Percentiles rank a stretch among this genome's conserved stretches.
phyloP scores from a whole-genome alignment of 1,140 invertebrate species.

The Drosophila busckii region DNA sequence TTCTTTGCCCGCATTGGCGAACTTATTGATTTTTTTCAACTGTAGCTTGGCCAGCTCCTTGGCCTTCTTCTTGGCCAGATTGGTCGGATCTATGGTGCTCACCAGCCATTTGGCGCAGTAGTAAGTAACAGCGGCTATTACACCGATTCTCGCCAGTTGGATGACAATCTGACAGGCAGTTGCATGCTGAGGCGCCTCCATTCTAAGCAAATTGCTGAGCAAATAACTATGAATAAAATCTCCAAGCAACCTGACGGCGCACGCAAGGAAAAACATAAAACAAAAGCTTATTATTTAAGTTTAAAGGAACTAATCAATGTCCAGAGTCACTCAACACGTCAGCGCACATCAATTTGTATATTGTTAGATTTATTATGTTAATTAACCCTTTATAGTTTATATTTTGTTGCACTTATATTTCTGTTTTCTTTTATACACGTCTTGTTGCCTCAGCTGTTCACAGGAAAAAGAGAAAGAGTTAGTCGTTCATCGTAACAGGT shows the following conservation, averaged over 20 bases:
- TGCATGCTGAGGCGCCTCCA: slow-evolving; percentile 34
- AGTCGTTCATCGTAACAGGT: too few relatives aligned
- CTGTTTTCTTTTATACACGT: too few relatives aligned
- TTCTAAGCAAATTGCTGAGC: slow-evolving; percentile 15
- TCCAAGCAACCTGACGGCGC: neutral
- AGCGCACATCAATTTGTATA: too few relatives aligned
- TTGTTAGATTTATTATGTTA: too few relatives aligned
- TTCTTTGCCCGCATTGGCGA: slow-evolving; percentile 40
- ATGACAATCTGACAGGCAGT: slow-evolving; percentile 83
- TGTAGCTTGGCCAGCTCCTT: slow-evolving; percentile 84
- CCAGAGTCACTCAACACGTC: too few relatives aligned
- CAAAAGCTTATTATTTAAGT: too few relatives aligned
- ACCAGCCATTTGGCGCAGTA: slow-evolving; percentile 92
- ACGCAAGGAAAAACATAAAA: too few relatives aligned
- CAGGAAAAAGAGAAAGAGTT: too few relatives aligned
- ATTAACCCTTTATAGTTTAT: too few relatives aligned
- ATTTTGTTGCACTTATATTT: too few relatives aligned
- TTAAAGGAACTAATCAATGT: too few relatives aligned
- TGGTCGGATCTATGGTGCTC: slow-evolving; percentile 87
- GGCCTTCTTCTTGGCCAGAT: slow-evolving; percentile 87
- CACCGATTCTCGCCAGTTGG: slow-evolving; percentile 85
- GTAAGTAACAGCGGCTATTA: slow-evolving; percentile 91
- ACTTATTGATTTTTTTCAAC: slow-evolving; percentile 80
- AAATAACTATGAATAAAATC: slow-evolving; percentile 12
- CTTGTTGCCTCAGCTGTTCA: too few relatives aligned